Percentiles rank a stretch among this genome's conserved stretches.
These are phyloP conservation scores for Pogonognathellus flavescens DNA, from an alignment of 1,140 invertebrate species.

Conservation along the genomic window DNA sequence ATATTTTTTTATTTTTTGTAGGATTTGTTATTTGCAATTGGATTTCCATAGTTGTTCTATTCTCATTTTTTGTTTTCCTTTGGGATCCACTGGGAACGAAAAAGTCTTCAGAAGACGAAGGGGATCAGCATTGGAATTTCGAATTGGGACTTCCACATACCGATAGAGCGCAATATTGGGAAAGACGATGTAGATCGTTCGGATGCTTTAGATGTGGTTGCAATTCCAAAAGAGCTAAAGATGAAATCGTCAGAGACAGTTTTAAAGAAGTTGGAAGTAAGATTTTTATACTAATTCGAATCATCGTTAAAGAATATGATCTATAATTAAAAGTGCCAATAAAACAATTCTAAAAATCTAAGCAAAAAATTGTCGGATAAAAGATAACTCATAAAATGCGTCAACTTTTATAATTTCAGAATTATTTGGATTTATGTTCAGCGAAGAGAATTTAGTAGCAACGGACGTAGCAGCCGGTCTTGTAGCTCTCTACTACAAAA, in stretches of 20 bases:
- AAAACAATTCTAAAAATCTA: too few species aligned
- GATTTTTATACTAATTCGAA: too few species aligned
- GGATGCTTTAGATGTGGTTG: constrained; percentile 75
- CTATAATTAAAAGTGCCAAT: too few species aligned
- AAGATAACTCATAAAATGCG: too few species aligned
- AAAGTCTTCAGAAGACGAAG: constrained; percentile 72
- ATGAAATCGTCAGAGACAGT: constrained; percentile 84
- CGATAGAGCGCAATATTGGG: background rate
- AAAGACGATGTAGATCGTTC: constrained; percentile 40
- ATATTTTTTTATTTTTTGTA: constrained; percentile 69
- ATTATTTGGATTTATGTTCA: constrained; percentile 80
- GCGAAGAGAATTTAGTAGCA: constrained; percentile 87
- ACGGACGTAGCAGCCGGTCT: constrained; percentile 90
- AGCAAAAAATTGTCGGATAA: too few species aligned
- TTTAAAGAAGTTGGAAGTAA: constrained; percentile 86
- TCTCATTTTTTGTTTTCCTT: constrained; percentile 81
- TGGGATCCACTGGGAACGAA: constrained; percentile 81
- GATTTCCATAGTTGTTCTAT: constrained; percentile 79
- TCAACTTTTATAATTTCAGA: constrained; percentile 72
- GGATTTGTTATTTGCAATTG: constrained; percentile 85
- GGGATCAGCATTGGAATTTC: background rate
- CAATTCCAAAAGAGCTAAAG: constrained; percentile 83
- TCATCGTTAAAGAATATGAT: too few species aligned
- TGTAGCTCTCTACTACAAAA: constrained; percentile 76
- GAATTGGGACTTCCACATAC: constrained; percentile 37